Evolutionary conservation across 2,888 invertebrate genomes (phyloP).

Genomic region (Phasia obesa): DNA sequence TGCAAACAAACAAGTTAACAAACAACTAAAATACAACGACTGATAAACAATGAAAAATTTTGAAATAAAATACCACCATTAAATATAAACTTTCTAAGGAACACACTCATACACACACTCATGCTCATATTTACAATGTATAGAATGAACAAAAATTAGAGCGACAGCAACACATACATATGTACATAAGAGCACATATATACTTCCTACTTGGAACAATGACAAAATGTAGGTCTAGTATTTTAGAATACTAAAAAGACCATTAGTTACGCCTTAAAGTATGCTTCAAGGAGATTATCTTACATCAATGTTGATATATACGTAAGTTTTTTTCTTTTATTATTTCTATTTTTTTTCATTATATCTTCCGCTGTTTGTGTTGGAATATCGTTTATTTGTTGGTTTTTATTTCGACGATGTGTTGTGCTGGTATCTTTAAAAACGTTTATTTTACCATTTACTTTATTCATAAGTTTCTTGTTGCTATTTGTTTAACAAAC

Average conservation of each 20-base stretch:
- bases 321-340: conserved; percentile 39
- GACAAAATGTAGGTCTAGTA: conserved; percentile 76
- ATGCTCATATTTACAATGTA: not conserved
- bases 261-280: conserved; percentile 81
- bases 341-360: not conserved
- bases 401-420: not conserved
- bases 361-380: not conserved
- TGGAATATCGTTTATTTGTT: conserved; percentile 11
- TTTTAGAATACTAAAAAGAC: conserved; percentile 80
- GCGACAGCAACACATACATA: not conserved
- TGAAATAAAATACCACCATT: conserved; percentile 57
- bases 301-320: conserved; percentile 67
- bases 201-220: conserved; percentile 56
- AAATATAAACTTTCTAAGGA: conserved; percentile 22
- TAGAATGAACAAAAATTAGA: not conserved
- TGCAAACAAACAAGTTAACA: conserved; percentile 49
- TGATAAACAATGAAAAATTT: conserved; percentile 61
- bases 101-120: conserved; percentile 21
- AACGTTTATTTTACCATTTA: conserved; percentile 56
- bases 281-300: conserved; percentile 81
- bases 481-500: conserved; percentile 56
- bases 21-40: conserved; percentile 23
- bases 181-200: not conserved
- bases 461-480: conserved; percentile 44
- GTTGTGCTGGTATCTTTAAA: conserved; percentile 34